Evolutionary conservation across 2,888 invertebrate species (phyloP), one percentile per base, ranked within the genome.

Genomic region (Hyposoter dolosus): DNA sequence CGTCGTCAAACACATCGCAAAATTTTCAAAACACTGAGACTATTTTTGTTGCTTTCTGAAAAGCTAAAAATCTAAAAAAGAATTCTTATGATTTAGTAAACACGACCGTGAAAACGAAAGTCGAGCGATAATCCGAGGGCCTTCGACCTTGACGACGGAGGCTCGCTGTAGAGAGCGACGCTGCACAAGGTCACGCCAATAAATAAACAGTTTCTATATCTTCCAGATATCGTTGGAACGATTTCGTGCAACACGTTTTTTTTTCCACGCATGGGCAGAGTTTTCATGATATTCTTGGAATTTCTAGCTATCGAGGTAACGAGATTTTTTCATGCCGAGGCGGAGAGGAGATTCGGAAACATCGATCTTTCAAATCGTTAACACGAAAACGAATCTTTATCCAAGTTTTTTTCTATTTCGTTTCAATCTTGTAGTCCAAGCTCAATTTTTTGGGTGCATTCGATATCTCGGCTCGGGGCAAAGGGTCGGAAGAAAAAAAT

Each of bases 101-200:
- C 28, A 47, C 15, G 28, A 53, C 15, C 28, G 28, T 7, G 9
- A 50, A 53, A 35, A 53, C 10, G 0, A 56, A 56, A 56, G 19
- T 65, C 23, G 7, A 35, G 19, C 3, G 0, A 65, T n/a, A n/a
- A 28, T 40, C 53, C 40, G 40, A 53, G 10, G 5, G 15, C 35
- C 35, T 9, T 12, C 35, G 72, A 79, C 68, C 74, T 83, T 83
- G 66, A 69, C 66, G 60, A 50, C 23, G 35, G 43, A 35, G 19
- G 28, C 72, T n/a, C 17, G 32, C 45, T 40, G 23, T 40, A 50
- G 23, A 23, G 40, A 28, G 40, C 43, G 53, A 19, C n/a, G n/a
- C n/a, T n/a, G 43, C 0, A 0, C 56, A 47, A 43, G 56, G 56
- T 74, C 66, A 68, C 68, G 45, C 40, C 5, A n/a, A 66, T 35